Base-by-base conservation (phyloP, 2,888 invertebrate genomes). In the Brachypterus glaber region DNA sequence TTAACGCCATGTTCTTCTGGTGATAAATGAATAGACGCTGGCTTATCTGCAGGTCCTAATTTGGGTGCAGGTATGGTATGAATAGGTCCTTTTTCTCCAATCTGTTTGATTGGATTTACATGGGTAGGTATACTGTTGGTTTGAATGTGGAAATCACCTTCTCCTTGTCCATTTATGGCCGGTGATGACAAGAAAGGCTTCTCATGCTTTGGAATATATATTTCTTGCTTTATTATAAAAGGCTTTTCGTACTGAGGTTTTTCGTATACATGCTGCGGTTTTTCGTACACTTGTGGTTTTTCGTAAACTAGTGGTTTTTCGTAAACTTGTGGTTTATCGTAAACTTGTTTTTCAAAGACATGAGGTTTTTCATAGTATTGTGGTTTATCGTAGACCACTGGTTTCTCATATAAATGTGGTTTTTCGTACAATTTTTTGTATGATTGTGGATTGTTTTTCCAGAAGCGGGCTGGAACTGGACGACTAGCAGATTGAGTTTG, bases 21-120 rank as follows among this genome's bases (percentile, higher is more conserved):
- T 9, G 12, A 5, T 9, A 59, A 55, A 14, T 57, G 60, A 34
- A 73, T 69, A 2, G 72, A 64, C 15, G 70, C 72, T 0, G 79
- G 78, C 52, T 74, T 78, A 58, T 79, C 78, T 1, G 76, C 73
- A 4, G 75, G 71, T 48, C 79, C 79, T 33, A 88, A 69, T 68
- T 87, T 86, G 5, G 88, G 88, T 15, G 88, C 87, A 55, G 86
- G 86, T 47, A 88, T 85, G 7, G 87, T 86, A 64, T 86, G 86
- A 58, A 88, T 87, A 2, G 86, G 86, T 50, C 83, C 84, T 57
- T 75, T 73, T 39, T 66, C 65, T 7, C 62, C 66, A 27, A 63
- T 47, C 52, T 65, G 66, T 39, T 66, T 62, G 16, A 66, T 64
- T 2, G 63, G 54, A 36, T 60, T 57, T 2, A 49, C 44, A 30